Conservation (phyloP, 1,140 invertebrate genomes). For the Geopemphigus sp. region DNA sequence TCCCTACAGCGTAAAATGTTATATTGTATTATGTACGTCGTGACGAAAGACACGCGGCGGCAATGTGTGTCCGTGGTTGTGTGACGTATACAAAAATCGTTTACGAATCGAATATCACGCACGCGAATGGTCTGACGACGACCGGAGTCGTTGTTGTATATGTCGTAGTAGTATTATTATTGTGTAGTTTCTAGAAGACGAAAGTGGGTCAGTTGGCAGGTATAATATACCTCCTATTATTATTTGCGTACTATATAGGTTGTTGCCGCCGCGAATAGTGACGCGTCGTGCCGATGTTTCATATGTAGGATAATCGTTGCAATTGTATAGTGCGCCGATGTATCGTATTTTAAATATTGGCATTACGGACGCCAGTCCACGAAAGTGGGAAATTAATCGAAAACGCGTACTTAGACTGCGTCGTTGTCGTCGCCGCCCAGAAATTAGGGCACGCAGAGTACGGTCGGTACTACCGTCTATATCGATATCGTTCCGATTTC, state of each 20-base stretch:
- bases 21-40: not conserved
- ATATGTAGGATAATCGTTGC: not conserved
- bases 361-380: not conserved
- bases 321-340: not conserved
- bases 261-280: not conserved
- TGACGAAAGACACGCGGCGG: not conserved
- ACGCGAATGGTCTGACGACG: not conserved
- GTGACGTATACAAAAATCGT: not conserved
- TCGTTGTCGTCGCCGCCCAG: no score
- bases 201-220: constrained; percentile 32
- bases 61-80: not conserved
- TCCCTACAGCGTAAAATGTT: no score
- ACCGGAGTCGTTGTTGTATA: not conserved
- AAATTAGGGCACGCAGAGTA: no score
- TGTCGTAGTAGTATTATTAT: not conserved
- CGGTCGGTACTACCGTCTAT: no score
- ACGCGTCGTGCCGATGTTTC: not conserved
- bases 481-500: no score
- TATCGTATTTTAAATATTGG: not conserved
- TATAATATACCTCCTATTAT: not conserved
- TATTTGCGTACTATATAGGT: no score
- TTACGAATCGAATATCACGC: not conserved
- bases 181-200: constrained; percentile 35
- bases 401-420: not conserved
- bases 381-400: not conserved